Conservation (phyloP, 2,888 invertebrate species). For the Meandrusa payeni region DNA sequence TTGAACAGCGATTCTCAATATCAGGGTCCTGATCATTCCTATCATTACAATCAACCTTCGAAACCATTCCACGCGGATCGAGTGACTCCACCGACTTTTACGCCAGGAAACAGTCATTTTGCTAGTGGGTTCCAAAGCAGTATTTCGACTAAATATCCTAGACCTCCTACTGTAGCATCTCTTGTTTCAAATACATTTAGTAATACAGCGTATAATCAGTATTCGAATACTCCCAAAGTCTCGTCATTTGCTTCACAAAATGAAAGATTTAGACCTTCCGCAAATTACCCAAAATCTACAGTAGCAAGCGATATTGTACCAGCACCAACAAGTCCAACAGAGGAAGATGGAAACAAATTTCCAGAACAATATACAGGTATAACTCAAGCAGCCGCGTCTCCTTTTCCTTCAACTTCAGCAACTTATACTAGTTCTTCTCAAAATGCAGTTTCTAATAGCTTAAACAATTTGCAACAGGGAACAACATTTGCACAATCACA, state of each 20-base stretch:
- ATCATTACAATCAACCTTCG: constrained; percentile 55
- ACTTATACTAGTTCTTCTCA: not conserved
- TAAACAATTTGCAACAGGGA: constrained; percentile 4
- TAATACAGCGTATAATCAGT: constrained; percentile 11
- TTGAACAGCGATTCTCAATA: constrained; percentile 34
- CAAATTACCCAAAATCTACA: constrained; percentile 27
- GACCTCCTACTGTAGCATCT: constrained; percentile 30
- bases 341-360: constrained; percentile 13
- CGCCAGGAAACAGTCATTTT: constrained; percentile 21
- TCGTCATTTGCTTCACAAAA: constrained; percentile 16
- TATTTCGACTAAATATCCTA: constrained; percentile 33
- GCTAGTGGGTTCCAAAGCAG: constrained; percentile 25
- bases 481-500: not conserved
- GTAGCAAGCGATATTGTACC: constrained; percentile 24
- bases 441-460: not conserved
- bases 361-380: constrained; percentile 37
- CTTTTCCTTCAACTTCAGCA: constrained; percentile 39
- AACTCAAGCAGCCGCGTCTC: constrained; percentile 52
- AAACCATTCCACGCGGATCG: constrained; percentile 44
- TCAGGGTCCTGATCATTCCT: constrained; percentile 46
- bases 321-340: constrained; percentile 27
- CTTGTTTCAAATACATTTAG: not conserved
- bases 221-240: constrained; percentile 28
- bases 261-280: constrained; percentile 13
- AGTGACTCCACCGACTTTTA: constrained; percentile 31